Percentiles rank a stretch among this genome's conserved stretches.
These are phyloP conservation scores for Hoplodrina blanda DNA, from an alignment of 2,888 invertebrate genomes.

Conservation along the genomic window DNA sequence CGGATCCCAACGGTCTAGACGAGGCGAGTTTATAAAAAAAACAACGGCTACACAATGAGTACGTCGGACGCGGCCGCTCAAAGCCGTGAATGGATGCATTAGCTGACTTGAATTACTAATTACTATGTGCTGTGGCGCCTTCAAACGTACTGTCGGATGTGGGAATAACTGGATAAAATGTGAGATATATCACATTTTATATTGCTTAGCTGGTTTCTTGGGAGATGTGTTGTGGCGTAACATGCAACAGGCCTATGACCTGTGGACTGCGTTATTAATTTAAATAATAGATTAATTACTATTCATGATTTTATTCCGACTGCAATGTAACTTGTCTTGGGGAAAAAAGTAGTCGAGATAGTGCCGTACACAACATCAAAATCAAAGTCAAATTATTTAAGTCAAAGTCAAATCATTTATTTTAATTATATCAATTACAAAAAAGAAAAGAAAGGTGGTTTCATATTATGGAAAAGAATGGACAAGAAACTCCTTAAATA, in stretches of 20 bases:
- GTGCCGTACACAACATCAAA: background rate
- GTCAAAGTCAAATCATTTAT: no score
- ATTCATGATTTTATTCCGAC: background rate
- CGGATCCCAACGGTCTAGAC: conserved; percentile 57
- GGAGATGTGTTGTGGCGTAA: background rate
- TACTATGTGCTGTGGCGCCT: conserved; percentile 39
- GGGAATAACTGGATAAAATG: conserved; percentile 28
- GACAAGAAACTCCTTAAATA: no score
- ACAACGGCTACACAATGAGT: conserved; percentile 17
- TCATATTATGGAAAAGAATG: no score
- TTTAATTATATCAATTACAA: no score
- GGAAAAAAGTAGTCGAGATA: background rate
- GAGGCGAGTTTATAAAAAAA: conserved; percentile 52
- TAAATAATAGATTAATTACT: no score
- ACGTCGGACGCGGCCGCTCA: conserved; percentile 37
- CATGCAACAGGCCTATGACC: background rate
- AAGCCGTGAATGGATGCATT: conserved; percentile 56
- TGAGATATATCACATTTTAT: conserved; percentile 11
- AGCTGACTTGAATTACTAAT: conserved; percentile 63
- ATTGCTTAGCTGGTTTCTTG: background rate
- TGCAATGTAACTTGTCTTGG: background rate
- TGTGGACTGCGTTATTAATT: no score
- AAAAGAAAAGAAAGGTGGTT: no score
- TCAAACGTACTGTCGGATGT: conserved; percentile 30
- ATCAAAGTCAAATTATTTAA: no score